These are phyloP conservation scores for Hoplodrina ambigua DNA, from an alignment of 2,888 invertebrate genomes.

Conservation along the genomic window DNA sequence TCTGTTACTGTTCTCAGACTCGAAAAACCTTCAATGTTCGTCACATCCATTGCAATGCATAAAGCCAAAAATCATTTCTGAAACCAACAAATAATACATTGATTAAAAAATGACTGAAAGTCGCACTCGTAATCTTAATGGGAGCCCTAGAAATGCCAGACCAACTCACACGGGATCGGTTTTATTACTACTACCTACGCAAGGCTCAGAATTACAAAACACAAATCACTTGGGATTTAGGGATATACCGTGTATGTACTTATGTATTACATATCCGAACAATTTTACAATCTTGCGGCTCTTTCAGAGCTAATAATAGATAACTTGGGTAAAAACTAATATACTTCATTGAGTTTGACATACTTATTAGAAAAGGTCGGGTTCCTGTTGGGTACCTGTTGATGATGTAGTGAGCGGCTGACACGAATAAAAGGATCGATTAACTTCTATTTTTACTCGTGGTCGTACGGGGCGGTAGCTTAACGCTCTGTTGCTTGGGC, in stretches of 20 bases:
- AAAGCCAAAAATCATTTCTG: background rate
- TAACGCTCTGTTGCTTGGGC: conserved; percentile 72
- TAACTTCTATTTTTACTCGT: conserved; percentile 88
- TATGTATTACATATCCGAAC: conserved; percentile 31
- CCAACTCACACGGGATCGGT: conserved; percentile 44
- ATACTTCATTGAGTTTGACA: conserved; percentile 63
- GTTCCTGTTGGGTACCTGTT: conserved; percentile 63
- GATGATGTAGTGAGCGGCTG: conserved; percentile 81
- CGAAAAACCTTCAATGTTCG: background rate
- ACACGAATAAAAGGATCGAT: conserved; percentile 89
- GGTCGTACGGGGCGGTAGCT: conserved; percentile 74
- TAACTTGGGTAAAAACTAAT: conserved; percentile 42
- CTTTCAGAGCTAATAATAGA: conserved; percentile 47
- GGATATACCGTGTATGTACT: conserved; percentile 11
- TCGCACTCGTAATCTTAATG: conserved; percentile 7
- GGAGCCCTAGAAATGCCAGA: conserved; percentile 32
- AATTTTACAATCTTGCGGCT: conserved; percentile 34
- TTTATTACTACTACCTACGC: conserved; percentile 47
- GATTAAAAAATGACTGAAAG: conserved; percentile 7
- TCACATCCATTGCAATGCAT: background rate
- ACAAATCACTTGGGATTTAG: conserved; percentile 48
- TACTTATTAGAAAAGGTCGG: conserved; percentile 63
- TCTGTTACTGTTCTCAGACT: too few species aligned
- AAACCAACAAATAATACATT: conserved; percentile 7
- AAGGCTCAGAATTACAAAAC: conserved; percentile 32